Percentiles rank a stretch among this genome's conserved stretches.
Conservation (phyloP, 1,140 invertebrate genomes). For the Cephus cinctus region DNA sequence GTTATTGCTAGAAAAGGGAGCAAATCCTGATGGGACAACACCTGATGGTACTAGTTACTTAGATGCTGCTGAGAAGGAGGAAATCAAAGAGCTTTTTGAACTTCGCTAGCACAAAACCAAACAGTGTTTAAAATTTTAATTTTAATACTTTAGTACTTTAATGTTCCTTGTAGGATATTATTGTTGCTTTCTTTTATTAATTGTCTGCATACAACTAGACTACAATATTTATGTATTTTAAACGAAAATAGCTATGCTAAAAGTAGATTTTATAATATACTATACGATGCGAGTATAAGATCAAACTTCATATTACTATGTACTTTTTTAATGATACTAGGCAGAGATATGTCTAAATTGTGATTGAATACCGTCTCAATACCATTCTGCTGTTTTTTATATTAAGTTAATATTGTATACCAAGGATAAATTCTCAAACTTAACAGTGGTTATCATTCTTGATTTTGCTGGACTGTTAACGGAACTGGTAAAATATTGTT, state of each 20-base stretch:
- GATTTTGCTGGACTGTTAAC: too few species aligned
- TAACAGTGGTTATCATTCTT: too few species aligned
- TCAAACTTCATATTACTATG: background rate
- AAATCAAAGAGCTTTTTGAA: slow-evolving; percentile 77
- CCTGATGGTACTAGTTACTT: slow-evolving; percentile 85
- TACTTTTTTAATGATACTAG: background rate
- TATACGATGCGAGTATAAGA: background rate
- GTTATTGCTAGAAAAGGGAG: slow-evolving; percentile 83
- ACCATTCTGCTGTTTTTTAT: too few species aligned
- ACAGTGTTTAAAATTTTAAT: slow-evolving; percentile 36
- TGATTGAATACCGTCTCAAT: too few species aligned
- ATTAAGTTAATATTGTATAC: too few species aligned
- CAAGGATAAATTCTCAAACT: too few species aligned
- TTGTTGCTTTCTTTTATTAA: slow-evolving; percentile 32
- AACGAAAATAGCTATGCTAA: slow-evolving; percentile 20
- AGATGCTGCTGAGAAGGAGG: slow-evolving; percentile 88
- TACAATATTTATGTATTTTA: slow-evolving; percentile 32
- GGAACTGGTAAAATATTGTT: too few species aligned
- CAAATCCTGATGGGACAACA: slow-evolving; percentile 77
- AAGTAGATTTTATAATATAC: slow-evolving; percentile 6
- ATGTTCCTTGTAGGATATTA: slow-evolving; percentile 51
- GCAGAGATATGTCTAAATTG: background rate
- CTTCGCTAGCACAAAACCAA: slow-evolving; percentile 45
- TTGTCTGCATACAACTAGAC: slow-evolving; percentile 20
- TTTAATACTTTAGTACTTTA: slow-evolving; percentile 50